These are phyloP conservation scores for Linnaemya vulpina DNA, from an alignment of 2,888 invertebrate species.

Conservation along the genomic window DNA sequence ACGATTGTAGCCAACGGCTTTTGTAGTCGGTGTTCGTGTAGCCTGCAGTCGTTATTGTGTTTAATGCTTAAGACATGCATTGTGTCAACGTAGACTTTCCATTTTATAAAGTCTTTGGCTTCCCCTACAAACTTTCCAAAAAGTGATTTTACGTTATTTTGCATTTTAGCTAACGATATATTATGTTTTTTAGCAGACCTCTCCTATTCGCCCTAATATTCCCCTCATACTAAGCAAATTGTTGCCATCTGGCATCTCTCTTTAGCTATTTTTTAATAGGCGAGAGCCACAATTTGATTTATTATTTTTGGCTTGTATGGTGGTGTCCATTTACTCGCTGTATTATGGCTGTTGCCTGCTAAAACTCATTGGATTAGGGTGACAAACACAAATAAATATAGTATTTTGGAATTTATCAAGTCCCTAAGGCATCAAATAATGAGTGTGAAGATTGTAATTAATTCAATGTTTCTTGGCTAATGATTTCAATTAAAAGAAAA, in stretches of 20 bases:
- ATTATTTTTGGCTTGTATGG: slow-evolving; percentile 55
- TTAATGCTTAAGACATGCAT: too few species aligned
- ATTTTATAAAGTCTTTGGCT: too few species aligned
- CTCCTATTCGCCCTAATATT: too few species aligned
- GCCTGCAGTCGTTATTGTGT: too few species aligned
- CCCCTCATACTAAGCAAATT: neutral
- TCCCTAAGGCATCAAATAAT: slow-evolving; percentile 65
- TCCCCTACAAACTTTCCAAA: too few species aligned
- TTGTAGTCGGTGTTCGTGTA: too few species aligned
- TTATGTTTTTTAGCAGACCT: too few species aligned
- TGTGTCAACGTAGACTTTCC: too few species aligned
- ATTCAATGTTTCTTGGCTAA: slow-evolving; percentile 51
- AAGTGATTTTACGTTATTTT: too few species aligned
- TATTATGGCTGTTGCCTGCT: slow-evolving; percentile 9
- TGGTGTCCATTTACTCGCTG: slow-evolving; percentile 55
- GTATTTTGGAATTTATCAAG: slow-evolving; percentile 21
- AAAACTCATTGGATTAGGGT: slow-evolving; percentile 42
- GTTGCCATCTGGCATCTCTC: slow-evolving; percentile 25
- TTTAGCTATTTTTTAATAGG: neutral
- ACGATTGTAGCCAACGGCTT: too few species aligned
- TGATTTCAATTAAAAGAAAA: slow-evolving; percentile 53
- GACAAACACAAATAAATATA: slow-evolving; percentile 45
- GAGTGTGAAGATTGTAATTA: slow-evolving; percentile 65
- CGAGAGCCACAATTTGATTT: slow-evolving; percentile 49
- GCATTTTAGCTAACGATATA: too few species aligned